Conservation (phyloP, 2,888 invertebrate species). For the Eilema depressum region DNA sequence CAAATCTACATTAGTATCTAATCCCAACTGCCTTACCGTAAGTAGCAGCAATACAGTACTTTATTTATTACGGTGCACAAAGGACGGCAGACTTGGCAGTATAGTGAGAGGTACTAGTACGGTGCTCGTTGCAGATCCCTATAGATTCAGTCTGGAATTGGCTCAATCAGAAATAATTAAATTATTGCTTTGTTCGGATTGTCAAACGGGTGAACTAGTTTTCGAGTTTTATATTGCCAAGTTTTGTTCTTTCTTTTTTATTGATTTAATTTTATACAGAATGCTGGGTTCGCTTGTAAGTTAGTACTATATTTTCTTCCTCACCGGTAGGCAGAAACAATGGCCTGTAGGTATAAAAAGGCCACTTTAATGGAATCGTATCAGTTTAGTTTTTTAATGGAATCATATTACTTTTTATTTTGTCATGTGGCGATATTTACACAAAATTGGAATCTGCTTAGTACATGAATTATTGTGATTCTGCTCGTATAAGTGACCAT, state of each 20-base stretch:
- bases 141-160: constrained; percentile 14
- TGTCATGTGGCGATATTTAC: too few relatives aligned
- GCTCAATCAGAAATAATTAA: constrained; percentile 14
- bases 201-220: constrained; percentile 13
- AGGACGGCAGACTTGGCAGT: constrained; percentile 2
- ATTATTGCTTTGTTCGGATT: constrained; percentile 16
- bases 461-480: too few relatives aligned
- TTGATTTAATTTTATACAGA: background rate
- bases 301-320: too few relatives aligned
- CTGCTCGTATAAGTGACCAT: too few relatives aligned
- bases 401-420: too few relatives aligned
- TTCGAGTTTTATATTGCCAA: background rate
- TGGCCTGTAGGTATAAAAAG: too few relatives aligned
- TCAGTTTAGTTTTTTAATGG: too few relatives aligned
- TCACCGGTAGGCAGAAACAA: too few relatives aligned
- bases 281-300: background rate
- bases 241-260: constrained; percentile 4
- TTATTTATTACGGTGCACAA: constrained; percentile 28
- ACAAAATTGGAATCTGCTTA: too few relatives aligned
- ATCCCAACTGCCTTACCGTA: background rate
- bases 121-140: constrained; percentile 20
- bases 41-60: background rate
- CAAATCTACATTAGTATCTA: too few relatives aligned
- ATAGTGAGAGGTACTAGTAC: constrained; percentile 13
- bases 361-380: too few relatives aligned